Evolutionary conservation across 2,888 invertebrate genomes (phyloP), one percentile per base, ranked within the genome.

Genomic region (Sialis fuliginosa): DNA sequence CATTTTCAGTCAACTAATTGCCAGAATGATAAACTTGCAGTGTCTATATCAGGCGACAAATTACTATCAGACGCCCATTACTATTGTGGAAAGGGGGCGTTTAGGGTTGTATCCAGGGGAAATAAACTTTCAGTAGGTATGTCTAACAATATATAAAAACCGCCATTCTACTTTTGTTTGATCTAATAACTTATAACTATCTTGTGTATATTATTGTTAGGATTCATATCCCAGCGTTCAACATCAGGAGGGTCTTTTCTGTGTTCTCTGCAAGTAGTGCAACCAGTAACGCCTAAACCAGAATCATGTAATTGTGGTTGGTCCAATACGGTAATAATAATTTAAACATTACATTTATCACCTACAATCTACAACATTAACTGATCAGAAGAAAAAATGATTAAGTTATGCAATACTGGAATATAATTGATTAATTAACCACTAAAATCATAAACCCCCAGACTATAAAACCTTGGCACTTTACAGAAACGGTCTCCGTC

Each of bases 261-360:
- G 0, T 79, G 79, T 53, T 55, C 56, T 6, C 42, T 68, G 47
- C 49, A 13, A 54, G 57, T 53, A 5, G 51, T 55, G 1, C 50
- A 52, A 1, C 44, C 56, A 1, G 4, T 22, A 22, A 22, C 22
- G 22, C 22, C 22, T 22, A 2, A 22, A 22, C 39, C 22, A 2
- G 49, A 33, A 12, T 56, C 30, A 6, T 78, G 78, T 55, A 62
- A 58, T 44, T 78, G 79, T 54, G 79, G 79, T 5, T 67, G 69
- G 58, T 72, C 65, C 52, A 70, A 71, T 54, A 60, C 60, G 57
- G 77, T 70, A 57, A 54, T 56, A 46, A 44, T 37, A 42, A 22
- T 22, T 22, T 22, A 22, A 22, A 22, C 22, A 22, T 22, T 2
- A 22, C 4, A 22, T 22, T 22, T 22, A 22, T 22, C 22, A 22